Base-by-base conservation (phyloP, 2,113 vertebrate species). In the Pipra filicauda region DNA sequence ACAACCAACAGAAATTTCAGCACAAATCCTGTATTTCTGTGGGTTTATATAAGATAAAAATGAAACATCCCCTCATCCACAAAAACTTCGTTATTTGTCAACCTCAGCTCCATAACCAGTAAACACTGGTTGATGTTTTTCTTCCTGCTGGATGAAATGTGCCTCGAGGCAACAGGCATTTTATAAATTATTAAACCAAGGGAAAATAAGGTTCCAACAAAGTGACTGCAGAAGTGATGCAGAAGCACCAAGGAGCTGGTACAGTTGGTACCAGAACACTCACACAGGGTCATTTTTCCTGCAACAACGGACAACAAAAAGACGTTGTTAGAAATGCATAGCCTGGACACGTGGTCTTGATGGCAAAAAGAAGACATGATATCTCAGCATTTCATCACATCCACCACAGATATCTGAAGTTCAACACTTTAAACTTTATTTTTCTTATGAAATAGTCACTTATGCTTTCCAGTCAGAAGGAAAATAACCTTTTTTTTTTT, bases 141-240 rank as follows among this genome's bases (percentile, higher is more conserved):
- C 73, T 92, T 94, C 91, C 74, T 62, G 91, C 86, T 95, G 89
- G 91, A 95, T 94, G 88, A 92, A 96, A 94, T 9, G 92, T 76
- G 93, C 95, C 95, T 74, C 62, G 72, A 96, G 96, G 93, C 95
- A 89, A 87, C 86, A 88, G 57, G 89, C 87, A 31, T 73, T 94
- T 94, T 76, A 97, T 91, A 96, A 96, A 97, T 93, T 88, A 97
- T 95, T 93, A 91, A 95, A 91, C 96, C 94, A 72, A 94, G 89
- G 46, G 83, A 94, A 96, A 97, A 93, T 51, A 94, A 85, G 85
- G 89, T 95, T 92, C 91, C 72, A 92, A 92, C 93, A 88, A 95
- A 96, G 96, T 87, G 69, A 79, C 85, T 62, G 80, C 91, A 95
- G 85, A 91, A 78, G 67, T 10, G 26, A 69, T 26, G 54, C 57